These are phyloP conservation scores for Sphaerolaimus hirsutus DNA, from an alignment of 2,888 invertebrate species.

Conservation along the genomic window DNA sequence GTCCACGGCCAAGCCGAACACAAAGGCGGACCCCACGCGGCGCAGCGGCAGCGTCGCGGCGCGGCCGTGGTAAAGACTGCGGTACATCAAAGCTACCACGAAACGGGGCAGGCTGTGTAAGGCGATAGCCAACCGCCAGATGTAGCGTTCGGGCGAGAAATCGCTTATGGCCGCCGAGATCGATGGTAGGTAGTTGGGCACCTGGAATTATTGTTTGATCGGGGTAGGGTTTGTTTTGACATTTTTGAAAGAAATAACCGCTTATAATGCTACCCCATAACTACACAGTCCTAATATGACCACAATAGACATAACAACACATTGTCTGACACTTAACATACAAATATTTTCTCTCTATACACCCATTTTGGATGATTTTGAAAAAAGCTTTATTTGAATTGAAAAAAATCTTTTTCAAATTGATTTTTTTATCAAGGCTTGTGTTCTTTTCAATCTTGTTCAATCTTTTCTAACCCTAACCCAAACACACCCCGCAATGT, in stretches of 20 bases:
- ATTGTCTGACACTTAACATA: no score
- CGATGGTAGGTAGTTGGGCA: constrained; percentile 69
- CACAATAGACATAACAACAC: not conserved
- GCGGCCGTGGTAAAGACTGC: not conserved
- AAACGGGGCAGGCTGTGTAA: constrained; percentile 57
- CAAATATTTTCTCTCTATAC: not conserved
- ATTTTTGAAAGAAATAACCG: not conserved
- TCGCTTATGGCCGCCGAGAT: constrained; percentile 85
- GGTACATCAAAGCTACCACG: constrained; percentile 46
- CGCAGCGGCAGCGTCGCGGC: not conserved
- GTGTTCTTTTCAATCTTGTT: not conserved
- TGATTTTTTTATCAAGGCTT: no score
- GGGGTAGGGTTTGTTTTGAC: not conserved
- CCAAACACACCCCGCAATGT: constrained; percentile 16
- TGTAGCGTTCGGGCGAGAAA: constrained; percentile 58
- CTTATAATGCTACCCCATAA: not conserved
- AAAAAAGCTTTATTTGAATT: no score
- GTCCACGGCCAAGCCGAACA: not conserved
- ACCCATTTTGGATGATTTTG: not conserved
- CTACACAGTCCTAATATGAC: no score
- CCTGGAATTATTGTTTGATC: constrained; percentile 31
- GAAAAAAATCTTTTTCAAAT: not conserved
- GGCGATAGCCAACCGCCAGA: constrained; percentile 65
- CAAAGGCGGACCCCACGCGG: not conserved
- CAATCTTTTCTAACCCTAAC: not conserved